Evolutionary conservation across 2,113 vertebrate species (phyloP).

Genomic region (Monopterus albus): DNA sequence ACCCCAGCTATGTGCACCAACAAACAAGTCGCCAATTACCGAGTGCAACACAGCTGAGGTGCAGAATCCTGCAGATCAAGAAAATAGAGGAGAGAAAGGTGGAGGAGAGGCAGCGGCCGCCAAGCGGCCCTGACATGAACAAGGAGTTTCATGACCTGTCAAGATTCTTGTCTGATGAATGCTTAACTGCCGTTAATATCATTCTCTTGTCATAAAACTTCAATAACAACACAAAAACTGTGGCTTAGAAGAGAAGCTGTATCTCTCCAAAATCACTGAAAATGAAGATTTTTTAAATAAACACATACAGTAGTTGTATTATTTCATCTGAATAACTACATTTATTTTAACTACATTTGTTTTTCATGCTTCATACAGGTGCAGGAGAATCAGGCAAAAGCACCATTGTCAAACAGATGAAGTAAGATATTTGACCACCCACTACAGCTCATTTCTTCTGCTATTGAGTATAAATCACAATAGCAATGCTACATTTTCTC

Average conservation of each 20-base stretch:
- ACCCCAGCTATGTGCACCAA: no score
- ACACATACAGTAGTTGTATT: not conserved
- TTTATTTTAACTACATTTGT: not conserved
- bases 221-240: not conserved
- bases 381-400: conserved; percentile 98
- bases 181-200: conserved; percentile 1
- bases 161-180: conserved; percentile 22
- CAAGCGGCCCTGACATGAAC: no score
- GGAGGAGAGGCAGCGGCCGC: no score
- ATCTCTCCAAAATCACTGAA: not conserved
- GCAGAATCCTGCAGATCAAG: no score
- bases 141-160: conserved; percentile 64
- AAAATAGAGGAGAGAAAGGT: no score
- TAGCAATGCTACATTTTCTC: not conserved
- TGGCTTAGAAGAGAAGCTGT: not conserved
- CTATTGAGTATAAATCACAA: not conserved
- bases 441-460: not conserved
- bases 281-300: not conserved
- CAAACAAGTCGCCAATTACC: no score
- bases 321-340: not conserved
- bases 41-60: no score
- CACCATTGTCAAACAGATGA: conserved; percentile 99
- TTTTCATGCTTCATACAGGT: conserved; percentile 76
- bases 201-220: not conserved
- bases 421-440: conserved; percentile 83